Evolutionary conservation across 2,888 invertebrate species (phyloP).

Genomic region (Andrena camellia): DNA sequence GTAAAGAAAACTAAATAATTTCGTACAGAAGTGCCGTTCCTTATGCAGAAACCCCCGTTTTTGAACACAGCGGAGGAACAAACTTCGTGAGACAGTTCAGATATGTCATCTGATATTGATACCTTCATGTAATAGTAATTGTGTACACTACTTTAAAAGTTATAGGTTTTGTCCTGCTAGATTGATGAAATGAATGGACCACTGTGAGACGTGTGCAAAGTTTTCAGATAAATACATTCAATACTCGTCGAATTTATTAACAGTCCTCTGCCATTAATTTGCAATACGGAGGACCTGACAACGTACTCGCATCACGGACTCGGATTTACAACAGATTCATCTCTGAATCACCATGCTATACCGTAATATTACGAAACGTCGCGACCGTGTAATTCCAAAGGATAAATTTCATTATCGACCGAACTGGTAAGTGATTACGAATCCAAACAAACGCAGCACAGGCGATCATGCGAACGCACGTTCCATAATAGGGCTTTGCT

Average conservation of each 20-base stretch:
- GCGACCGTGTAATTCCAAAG: constrained; percentile 18
- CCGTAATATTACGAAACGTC: not conserved
- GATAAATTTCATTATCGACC: constrained; percentile 40
- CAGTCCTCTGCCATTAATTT: not conserved
- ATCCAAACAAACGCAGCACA: constrained; percentile 41
- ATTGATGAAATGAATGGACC: too few relatives aligned
- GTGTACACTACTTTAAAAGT: too few relatives aligned
- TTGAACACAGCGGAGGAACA: too few relatives aligned
- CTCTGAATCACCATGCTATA: not conserved
- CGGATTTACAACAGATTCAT: constrained; percentile 2
- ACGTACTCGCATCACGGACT: not conserved
- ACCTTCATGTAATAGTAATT: too few relatives aligned
- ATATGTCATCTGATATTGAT: too few relatives aligned
- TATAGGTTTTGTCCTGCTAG: too few relatives aligned
- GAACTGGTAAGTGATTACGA: constrained; percentile 43
- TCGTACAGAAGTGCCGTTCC: too few relatives aligned
- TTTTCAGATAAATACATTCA: not conserved
- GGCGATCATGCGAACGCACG: constrained; percentile 40
- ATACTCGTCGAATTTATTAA: not conserved
- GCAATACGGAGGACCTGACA: not conserved
- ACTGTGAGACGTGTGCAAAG: not conserved
- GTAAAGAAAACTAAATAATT: too few relatives aligned
- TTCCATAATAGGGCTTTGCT: constrained; percentile 22
- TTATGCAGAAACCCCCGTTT: too few relatives aligned
- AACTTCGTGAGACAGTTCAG: too few relatives aligned